phyloP scores from a whole-genome alignment of 2,797 vertebrate species.

The Etheostoma perlongum region DNA sequence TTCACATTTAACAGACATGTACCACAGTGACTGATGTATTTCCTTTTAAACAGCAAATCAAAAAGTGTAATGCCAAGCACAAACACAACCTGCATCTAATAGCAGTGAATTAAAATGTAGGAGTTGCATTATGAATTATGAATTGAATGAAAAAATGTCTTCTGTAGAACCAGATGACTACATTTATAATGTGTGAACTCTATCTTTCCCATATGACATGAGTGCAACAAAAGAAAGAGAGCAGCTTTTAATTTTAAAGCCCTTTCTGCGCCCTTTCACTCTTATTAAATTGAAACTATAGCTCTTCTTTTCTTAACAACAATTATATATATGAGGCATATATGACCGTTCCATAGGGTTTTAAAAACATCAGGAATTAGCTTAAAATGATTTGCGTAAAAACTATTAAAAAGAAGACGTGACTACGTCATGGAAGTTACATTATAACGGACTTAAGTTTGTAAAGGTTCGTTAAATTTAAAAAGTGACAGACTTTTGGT shows the following conservation, averaged over 20 bases:
- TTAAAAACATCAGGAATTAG: no score
- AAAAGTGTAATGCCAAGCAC: conserved; percentile 2
- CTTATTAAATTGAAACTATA: conserved; percentile 31
- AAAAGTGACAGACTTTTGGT: no score
- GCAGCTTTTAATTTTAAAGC: conserved; percentile 60
- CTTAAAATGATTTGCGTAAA: no score
- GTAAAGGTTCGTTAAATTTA: no score
- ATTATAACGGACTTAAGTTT: no score
- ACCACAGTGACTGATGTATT: conserved; percentile 10
- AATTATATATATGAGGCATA: no score
- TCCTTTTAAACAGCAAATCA: conserved; percentile 3
- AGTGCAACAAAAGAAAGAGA: conserved; percentile 63
- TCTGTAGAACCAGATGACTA: conserved; percentile 9
- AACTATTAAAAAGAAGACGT: no score
- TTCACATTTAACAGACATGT: conserved; percentile 57
- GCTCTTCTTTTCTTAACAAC: conserved; percentile 9
- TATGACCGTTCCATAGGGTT: no score
- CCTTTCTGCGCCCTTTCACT: conserved; percentile 42
- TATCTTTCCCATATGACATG: conserved; percentile 62
- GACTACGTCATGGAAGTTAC: no score
- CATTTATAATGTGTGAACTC: conserved; percentile 4
- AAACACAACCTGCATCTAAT: neutral
- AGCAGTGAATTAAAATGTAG: neutral
- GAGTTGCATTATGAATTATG: neutral
- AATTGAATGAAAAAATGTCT: neutral